Conservation (phyloP, 2,797 vertebrate species). For the Rhyacichthys aspro region DNA sequence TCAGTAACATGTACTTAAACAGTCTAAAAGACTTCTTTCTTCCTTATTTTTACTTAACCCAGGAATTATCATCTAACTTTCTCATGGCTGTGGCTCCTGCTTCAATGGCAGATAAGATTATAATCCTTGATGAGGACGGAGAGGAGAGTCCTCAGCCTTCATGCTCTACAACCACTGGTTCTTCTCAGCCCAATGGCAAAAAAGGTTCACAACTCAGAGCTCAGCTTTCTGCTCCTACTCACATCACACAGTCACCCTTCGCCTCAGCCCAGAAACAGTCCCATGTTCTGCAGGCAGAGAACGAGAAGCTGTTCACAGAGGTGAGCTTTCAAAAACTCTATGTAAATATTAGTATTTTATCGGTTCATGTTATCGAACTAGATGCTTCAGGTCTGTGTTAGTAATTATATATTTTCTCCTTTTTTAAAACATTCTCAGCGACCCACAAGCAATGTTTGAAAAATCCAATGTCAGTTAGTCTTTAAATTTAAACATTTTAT, state of each 20-base stretch:
- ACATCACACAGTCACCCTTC: slow-evolving; percentile 76
- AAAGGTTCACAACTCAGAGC: slow-evolving; percentile 1
- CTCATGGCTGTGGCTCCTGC: slow-evolving; percentile 69
- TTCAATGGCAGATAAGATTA: slow-evolving; percentile 76
- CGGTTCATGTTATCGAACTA: too few species aligned
- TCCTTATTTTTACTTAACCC: neutral
- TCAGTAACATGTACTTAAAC: neutral
- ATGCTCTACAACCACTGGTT: slow-evolving; percentile 37
- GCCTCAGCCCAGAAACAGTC: slow-evolving; percentile 61
- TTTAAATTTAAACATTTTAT: too few species aligned
- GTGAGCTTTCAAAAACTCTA: slow-evolving; percentile 42
- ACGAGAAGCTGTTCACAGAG: slow-evolving; percentile 77
- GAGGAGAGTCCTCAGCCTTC: slow-evolving; percentile 54
- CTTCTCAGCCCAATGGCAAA: slow-evolving; percentile 10
- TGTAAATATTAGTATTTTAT: too few species aligned
- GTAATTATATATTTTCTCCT: too few species aligned
- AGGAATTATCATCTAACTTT: slow-evolving; percentile 21
- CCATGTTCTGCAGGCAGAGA: slow-evolving; percentile 70
- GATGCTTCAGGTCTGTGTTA: too few species aligned
- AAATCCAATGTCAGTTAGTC: too few species aligned
- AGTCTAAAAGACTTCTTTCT: too few species aligned
- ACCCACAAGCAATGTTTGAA: too few species aligned
- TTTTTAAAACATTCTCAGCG: too few species aligned
- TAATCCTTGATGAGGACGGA: slow-evolving; percentile 78
- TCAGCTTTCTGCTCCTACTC: slow-evolving; percentile 48